Base-by-base conservation (phyloP, 2,113 vertebrate genomes). In the Mohoua ochrocephala region DNA sequence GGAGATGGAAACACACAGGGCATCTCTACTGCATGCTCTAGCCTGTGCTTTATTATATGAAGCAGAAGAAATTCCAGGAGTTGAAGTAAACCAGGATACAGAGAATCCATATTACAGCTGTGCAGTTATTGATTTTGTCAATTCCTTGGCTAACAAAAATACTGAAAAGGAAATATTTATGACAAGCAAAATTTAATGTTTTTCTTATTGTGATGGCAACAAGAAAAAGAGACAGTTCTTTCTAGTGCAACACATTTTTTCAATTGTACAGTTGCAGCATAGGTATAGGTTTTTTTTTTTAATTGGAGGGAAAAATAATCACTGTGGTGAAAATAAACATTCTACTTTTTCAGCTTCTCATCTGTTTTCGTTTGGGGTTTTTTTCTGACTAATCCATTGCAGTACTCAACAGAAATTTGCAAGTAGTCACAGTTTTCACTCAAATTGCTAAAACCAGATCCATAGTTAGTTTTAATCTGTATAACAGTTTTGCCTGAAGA, bases 311-410 rank as follows among this genome's bases (percentile, higher is more conserved):
- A 27, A 4, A 41, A 82, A 41, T 15, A 50, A 64, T 49, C 15
- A n/a, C 4, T 49, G 1, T 13, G 3, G 24, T 50, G 24, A 52
- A 73, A 89, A 77, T 2, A 71, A 44, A 18, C 0, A n/a, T 77
- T 76, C 86, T 80, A 17, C 2, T 31, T 63, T 47, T 89, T 44
- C 28, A 47, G 3, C 7, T 84, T 88, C 42, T 75, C 3, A 17
- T 45, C 4, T 0, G 7, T 60, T 49, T 14, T 15, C 1, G 9
- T 64, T 49, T 26, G 7, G 9, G 8, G 4, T 3, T 57, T 42
- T 65, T 60, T 39, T 19, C 28, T 61, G 22, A 11, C 13, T 91
- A 41, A 67, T 60, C 17, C 7, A 18, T 37, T 89, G 8, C 24
- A 91, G 44, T 9, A 57, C 21, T 49, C 13, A 53, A 63, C 11